Percentiles rank a stretch among this genome's conserved stretches.
Conservation (phyloP, 2,113 vertebrate genomes). For the Vombatus ursinus region DNA sequence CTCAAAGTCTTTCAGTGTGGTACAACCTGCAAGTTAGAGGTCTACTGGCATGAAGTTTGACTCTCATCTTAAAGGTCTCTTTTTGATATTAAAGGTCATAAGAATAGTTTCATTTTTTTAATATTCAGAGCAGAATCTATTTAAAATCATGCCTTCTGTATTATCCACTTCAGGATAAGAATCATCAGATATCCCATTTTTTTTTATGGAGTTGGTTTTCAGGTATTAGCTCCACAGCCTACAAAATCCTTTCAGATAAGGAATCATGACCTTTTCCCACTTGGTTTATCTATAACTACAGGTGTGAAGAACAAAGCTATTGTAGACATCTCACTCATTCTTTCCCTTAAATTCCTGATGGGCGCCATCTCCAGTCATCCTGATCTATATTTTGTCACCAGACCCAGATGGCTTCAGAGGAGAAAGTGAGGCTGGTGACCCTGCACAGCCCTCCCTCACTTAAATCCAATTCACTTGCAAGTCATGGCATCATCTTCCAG, state of each 20-base stretch:
- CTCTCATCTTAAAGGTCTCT: background rate
- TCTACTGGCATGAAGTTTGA: background rate
- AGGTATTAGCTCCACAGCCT: background rate
- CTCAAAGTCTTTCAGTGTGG: background rate
- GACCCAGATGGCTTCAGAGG: no score
- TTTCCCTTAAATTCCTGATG: background rate
- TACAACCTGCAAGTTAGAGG: background rate
- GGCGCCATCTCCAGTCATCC: no score
- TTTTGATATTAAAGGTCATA: background rate
- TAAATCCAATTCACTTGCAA: no score
- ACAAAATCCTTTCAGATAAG: constrained; percentile 1
- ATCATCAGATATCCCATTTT: background rate
- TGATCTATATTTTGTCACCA: no score
- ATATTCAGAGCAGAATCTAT: background rate
- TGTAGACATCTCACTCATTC: background rate
- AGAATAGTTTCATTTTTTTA: background rate
- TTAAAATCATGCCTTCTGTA: background rate
- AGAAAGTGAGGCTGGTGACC: no score
- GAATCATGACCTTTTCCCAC: background rate
- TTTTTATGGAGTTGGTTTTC: background rate
- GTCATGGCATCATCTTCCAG: no score
- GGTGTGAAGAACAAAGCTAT: background rate
- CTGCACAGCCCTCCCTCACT: no score
- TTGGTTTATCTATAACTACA: background rate
- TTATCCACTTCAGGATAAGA: background rate